Conservation (phyloP, 2,113 vertebrate genomes). For the Sinocyclocheilus maitianheensis region DNA sequence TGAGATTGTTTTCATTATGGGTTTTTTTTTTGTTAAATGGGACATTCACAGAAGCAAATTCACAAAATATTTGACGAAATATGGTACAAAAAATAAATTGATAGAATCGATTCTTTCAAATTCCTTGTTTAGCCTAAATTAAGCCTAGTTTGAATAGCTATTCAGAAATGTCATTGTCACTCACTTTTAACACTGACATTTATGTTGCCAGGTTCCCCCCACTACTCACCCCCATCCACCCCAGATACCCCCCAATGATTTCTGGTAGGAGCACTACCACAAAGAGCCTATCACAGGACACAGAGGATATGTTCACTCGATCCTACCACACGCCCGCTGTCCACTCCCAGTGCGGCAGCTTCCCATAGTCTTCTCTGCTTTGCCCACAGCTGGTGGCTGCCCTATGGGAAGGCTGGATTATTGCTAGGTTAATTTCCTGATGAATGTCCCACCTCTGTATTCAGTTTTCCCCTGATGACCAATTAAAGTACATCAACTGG, state of each 20-base stretch:
- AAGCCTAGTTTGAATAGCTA: neutral
- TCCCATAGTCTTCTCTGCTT: slow-evolving; percentile 72
- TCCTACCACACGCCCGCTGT: slow-evolving; percentile 64
- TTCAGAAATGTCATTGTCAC: slow-evolving; percentile 1
- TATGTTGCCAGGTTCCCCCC: slow-evolving; percentile 80
- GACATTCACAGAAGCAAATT: neutral
- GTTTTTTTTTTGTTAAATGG: neutral
- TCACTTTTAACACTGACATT: slow-evolving; percentile 83
- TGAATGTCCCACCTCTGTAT: slow-evolving; percentile 99
- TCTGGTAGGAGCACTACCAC: slow-evolving; percentile 83
- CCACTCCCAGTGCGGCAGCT: slow-evolving; percentile 76
- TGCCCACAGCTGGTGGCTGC: slow-evolving; percentile 82
- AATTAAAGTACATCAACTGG: slow-evolving; percentile 99
- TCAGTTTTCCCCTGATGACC: slow-evolving; percentile 99
- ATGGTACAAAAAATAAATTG: slow-evolving; percentile 4
- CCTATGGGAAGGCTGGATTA: slow-evolving; percentile 96
- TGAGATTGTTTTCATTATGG: neutral
- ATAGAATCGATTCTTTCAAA: neutral
- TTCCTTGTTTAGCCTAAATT: neutral
- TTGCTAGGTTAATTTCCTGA: slow-evolving; percentile 99
- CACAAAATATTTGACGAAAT: neutral
- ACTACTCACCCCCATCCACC: slow-evolving; percentile 47
- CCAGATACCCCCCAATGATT: slow-evolving; percentile 80
- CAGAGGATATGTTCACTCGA: slow-evolving; percentile 79
- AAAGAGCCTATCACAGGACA: slow-evolving; percentile 76